Base-by-base conservation (phyloP, 2,888 invertebrate species). In the Melanargia galathea region DNA sequence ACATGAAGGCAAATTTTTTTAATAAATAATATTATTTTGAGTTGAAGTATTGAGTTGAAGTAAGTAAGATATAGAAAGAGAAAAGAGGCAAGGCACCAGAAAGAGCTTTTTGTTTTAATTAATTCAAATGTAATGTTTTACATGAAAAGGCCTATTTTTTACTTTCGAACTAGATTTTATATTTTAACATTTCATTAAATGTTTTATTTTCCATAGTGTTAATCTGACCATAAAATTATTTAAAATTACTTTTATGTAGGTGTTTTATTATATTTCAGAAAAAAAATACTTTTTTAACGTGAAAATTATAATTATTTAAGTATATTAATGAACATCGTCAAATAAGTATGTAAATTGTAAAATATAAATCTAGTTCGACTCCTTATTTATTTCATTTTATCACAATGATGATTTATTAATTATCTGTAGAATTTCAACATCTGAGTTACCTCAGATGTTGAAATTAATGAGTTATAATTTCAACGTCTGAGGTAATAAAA, bases 281-380 rank as follows among this genome's bases (percentile, higher is more conserved):
- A n/a, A n/a, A n/a, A n/a, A n/a, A n/a, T n/a, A n/a, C n/a, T 4
- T 30, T 30, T 30, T 30, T 30, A 3, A 1, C 8, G 30, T 30
- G 30, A 30, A 30, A 2, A n/a, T n/a, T n/a, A 8, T 4, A 30
- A 30, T 30, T 30, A 30, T 30, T 6, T 30, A 30, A 30, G 8
- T 30, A 30, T 30, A 33, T 33, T 33, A 2, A 11, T 33, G 2
- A 33, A 33, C 8, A 8, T 35, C 3, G 11, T 13, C 3, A 1
- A 38, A 38, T n/a, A 38, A n/a, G 5, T 38, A 4, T n/a, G 4
- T 8, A 38, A 38, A 1, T n/a, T n/a, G 30, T 18, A 20, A 52
- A 52, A n/a, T 33, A 33, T 18, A 52, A 35, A 33, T 52, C 52
- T 52, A 52, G 33, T 35, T 35, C 35, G 13, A 46, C 11, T 8